Conservation (phyloP, 2,888 invertebrate genomes). For the Nephrotoma appendiculata region DNA sequence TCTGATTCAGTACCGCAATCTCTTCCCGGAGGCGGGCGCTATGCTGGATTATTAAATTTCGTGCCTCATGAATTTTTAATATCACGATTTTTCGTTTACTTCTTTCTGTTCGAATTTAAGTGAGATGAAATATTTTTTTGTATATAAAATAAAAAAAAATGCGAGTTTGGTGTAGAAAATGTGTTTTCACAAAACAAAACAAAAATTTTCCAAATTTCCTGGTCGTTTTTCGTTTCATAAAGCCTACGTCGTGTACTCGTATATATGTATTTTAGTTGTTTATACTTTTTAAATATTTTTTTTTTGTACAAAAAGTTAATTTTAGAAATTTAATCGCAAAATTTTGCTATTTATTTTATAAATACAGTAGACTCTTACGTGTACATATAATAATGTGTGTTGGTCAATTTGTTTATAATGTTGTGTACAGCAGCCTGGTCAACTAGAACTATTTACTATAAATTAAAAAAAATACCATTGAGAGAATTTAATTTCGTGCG, state of each 20-base stretch:
- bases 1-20: background rate
- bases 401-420: background rate
- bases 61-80: background rate
- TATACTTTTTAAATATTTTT: background rate
- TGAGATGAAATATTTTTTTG: background rate
- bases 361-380: background rate
- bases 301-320: background rate
- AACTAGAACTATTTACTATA: background rate
- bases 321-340: background rate
- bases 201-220: background rate
- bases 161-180: background rate
- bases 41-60: background rate
- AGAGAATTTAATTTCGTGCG: background rate
- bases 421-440: background rate
- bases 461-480: background rate
- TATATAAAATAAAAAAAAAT: background rate
- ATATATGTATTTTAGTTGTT: background rate
- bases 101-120: background rate
- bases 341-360: background rate
- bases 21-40: background rate
- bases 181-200: background rate
- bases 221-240: background rate
- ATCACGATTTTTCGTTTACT: background rate
- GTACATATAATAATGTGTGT: background rate
- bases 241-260: background rate